Evolutionary conservation across 2,888 invertebrate genomes (phyloP).

Genomic region (Eudemis profundana): DNA sequence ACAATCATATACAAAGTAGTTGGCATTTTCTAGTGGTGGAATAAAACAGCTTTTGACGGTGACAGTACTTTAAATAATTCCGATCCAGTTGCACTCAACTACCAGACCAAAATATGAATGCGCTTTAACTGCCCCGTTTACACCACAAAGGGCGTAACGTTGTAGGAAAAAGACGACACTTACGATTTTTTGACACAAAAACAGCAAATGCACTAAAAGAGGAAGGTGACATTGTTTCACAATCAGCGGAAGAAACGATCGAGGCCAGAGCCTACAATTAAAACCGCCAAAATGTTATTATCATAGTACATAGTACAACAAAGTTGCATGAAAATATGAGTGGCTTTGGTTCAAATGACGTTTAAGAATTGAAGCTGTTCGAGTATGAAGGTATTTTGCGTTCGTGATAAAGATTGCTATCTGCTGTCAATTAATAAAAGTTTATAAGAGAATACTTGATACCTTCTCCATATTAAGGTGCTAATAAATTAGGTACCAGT

Average conservation of each 20-base stretch:
- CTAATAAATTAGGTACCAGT: too few relatives aligned
- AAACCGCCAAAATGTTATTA: conserved; percentile 27
- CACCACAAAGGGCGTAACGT: background rate
- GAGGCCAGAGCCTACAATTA: conserved; percentile 37
- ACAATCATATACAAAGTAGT: too few relatives aligned
- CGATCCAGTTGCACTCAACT: conserved; percentile 28
- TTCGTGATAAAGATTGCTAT: background rate
- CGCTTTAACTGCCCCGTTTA: background rate
- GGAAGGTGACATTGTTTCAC: conserved; percentile 34
- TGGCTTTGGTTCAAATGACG: background rate
- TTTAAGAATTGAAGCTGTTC: background rate
- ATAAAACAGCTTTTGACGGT: background rate
- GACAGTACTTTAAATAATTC: conserved; percentile 28
- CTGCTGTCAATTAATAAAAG: background rate
- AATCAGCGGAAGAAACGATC: conserved; percentile 39
- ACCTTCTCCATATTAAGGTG: too few relatives aligned
- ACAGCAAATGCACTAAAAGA: conserved; percentile 8
- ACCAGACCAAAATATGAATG: conserved; percentile 32
- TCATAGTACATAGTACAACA: background rate
- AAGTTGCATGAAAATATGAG: background rate
- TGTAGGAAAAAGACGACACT: background rate
- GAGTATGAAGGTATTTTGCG: background rate
- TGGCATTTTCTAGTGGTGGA: too few relatives aligned
- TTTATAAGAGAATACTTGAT: too few relatives aligned
- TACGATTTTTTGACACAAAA: background rate